A percentile compares a stretch with the other conserved stretches of the same genome.
phyloP scores from a whole-genome alignment of 2,113 vertebrate species.

The Cepphus grylle region DNA sequence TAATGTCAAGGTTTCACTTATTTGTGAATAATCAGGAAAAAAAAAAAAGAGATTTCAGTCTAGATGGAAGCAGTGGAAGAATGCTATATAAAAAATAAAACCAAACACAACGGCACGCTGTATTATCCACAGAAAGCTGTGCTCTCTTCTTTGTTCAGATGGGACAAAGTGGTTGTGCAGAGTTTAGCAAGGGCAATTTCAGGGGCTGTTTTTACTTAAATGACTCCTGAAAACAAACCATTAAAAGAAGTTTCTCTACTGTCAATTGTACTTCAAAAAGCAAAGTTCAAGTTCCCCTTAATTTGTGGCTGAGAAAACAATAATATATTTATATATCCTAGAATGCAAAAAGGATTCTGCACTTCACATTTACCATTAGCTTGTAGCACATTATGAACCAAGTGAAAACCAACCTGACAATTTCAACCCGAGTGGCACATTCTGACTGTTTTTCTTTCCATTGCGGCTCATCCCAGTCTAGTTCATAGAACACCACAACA shows the following conservation, averaged over 20 bases:
- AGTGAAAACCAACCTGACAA: slow-evolving; percentile 83
- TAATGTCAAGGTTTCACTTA: not conserved
- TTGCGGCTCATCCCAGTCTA: slow-evolving; percentile 96
- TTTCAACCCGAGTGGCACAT: slow-evolving; percentile 95
- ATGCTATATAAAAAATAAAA: not conserved
- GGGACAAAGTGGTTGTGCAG: not conserved
- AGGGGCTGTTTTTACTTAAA: not conserved
- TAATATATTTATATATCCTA: fast-evolving
- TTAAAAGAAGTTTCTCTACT: not conserved
- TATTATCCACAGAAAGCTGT: not conserved
- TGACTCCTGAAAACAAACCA: not conserved
- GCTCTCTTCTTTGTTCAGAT: not conserved
- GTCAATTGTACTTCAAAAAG: not conserved
- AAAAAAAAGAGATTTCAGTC: not conserved
- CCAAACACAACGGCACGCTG: not conserved
- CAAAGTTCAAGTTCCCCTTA: not conserved
- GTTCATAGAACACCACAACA: slow-evolving; percentile 95
- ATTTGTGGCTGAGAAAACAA: not conserved
- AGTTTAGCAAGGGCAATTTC: not conserved
- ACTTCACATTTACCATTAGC: not conserved
- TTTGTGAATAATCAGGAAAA: not conserved
- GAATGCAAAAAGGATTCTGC: not conserved
- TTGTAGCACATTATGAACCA: not conserved
- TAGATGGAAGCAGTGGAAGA: not conserved
- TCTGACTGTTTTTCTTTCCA: slow-evolving; percentile 98